phyloP scores from a whole-genome alignment of 2,797 vertebrate genomes.

The Dicrostonyx torquatus region DNA sequence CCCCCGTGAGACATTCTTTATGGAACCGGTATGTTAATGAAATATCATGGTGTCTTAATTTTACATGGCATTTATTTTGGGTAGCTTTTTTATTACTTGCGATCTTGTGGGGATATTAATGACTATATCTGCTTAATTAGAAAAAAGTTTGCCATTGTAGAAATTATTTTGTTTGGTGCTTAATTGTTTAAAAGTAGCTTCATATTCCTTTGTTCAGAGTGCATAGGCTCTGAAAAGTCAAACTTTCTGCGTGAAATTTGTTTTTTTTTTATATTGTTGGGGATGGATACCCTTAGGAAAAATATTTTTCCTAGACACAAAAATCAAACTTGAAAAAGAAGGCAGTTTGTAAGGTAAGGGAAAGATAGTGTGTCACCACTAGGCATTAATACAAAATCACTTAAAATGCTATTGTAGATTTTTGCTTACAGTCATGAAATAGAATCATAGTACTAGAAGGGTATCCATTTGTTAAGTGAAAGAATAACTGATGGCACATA shows the following conservation, averaged over 20 bases:
- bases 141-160: neutral
- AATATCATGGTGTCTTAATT: neutral
- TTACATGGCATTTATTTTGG: neutral
- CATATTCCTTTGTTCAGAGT: neutral
- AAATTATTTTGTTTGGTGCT: neutral
- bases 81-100: neutral
- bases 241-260: neutral
- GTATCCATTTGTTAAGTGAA: neutral
- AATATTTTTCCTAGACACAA: conserved; percentile 20
- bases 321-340: conserved; percentile 22
- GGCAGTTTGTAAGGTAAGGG: neutral
- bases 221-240: neutral
- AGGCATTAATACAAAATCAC: neutral
- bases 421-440: neutral
- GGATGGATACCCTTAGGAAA: neutral
- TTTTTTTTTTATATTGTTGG: conserved; percentile 32
- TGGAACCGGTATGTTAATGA: neutral
- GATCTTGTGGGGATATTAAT: neutral
- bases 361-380: neutral
- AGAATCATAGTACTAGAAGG: neutral
- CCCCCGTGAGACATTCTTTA: neutral
- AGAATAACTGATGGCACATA: neutral
- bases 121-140: neutral
- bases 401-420: neutral
- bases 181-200: conserved; percentile 32